A percentile compares a stretch with the other conserved stretches of the same genome.
These are phyloP conservation scores for Oegoconia quadripuncta DNA, from an alignment of 2,888 invertebrate species.

Conservation along the genomic window DNA sequence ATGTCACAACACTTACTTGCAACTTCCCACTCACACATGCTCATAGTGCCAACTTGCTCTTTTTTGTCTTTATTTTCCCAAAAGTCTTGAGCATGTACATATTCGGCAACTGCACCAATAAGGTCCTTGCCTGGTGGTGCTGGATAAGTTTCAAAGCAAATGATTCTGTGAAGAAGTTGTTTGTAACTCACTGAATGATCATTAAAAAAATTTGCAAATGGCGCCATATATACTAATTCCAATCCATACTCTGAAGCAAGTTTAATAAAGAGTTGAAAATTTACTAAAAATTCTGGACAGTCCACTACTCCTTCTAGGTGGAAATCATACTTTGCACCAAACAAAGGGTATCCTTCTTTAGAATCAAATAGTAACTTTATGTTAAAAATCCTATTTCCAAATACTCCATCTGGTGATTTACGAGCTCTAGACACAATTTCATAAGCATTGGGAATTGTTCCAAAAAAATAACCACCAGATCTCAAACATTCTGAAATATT, in stretches of 20 bases:
- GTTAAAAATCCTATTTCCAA: slow-evolving; percentile 89
- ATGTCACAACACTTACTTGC: slow-evolving; percentile 83
- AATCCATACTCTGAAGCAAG: slow-evolving; percentile 85
- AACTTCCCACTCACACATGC: slow-evolving; percentile 95
- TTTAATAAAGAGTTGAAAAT: slow-evolving; percentile 91
- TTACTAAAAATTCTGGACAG: slow-evolving; percentile 98
- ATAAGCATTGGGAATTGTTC: slow-evolving; percentile 96
- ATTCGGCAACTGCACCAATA: slow-evolving; percentile 82
- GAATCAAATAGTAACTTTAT: slow-evolving; percentile 85
- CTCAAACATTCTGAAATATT: slow-evolving; percentile 95
- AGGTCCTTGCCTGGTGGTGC: slow-evolving; percentile 75
- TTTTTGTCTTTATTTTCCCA: slow-evolving; percentile 58
- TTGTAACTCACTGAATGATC: slow-evolving; percentile 69
- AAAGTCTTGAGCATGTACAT: slow-evolving; percentile 84
- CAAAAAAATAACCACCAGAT: slow-evolving; percentile 96
- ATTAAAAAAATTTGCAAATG: slow-evolving; percentile 89
- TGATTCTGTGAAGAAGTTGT: slow-evolving; percentile 86
- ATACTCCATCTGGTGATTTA: slow-evolving; percentile 77
- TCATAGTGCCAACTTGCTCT: slow-evolving; percentile 88
- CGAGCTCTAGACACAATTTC: slow-evolving; percentile 90
- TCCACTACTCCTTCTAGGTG: slow-evolving; percentile 97
- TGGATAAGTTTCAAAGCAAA: slow-evolving; percentile 90
- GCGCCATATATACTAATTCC: slow-evolving; percentile 82
- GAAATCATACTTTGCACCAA: slow-evolving; percentile 98
- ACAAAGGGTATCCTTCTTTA: slow-evolving; percentile 85